Base-by-base conservation (phyloP, 2,888 invertebrate genomes). In the Apodemia mormo region DNA sequence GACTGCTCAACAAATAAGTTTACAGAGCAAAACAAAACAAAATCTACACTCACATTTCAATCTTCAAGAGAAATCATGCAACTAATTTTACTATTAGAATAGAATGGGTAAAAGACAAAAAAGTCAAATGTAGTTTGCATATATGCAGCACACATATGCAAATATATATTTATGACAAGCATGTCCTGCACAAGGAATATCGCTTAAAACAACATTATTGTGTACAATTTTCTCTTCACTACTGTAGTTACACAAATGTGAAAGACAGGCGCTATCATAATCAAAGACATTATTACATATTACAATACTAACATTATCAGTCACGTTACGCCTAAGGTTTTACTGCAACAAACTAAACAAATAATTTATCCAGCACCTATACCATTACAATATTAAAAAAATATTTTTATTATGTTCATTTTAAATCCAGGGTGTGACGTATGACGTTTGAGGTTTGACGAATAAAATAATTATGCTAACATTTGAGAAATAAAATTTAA, bases 211-310 rank as follows among this genome's bases (percentile, higher is more conserved):
- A 72, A 68, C 68, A 65, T 68, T 72, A 72, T 68, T 66, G 66
- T 61, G 72, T 69, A 67, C 72, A 68, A 71, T 66, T 70, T 74
- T 69, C 70, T 71, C 67, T 71, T 68, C 69, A 73, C 74, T 73
- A 73, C 74, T 71, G 79, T 79, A 75, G 67, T 73, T 75, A 75
- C 77, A 73, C 72, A 73, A 73, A 43, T 72, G 68, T 68, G 66
- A 70, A 68, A 73, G 74, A 75, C 75, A 75, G 77, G 78, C 14
- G 14, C 49, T 79, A 80, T 80, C 65, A 79, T 78, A 76, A 79
- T 79, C 71, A 70, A 58, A 29, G 58, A 45, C 30, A 58, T 58
- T 58, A 58, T 58, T 58, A 58, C 30, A 58, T 33, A 29, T 56
- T 56, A 56, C 29, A 30, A 67, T 72, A 70, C 71, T 65, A 71